Conservation (phyloP, 2,888 invertebrate species). For the Frankliniella fusca region DNA sequence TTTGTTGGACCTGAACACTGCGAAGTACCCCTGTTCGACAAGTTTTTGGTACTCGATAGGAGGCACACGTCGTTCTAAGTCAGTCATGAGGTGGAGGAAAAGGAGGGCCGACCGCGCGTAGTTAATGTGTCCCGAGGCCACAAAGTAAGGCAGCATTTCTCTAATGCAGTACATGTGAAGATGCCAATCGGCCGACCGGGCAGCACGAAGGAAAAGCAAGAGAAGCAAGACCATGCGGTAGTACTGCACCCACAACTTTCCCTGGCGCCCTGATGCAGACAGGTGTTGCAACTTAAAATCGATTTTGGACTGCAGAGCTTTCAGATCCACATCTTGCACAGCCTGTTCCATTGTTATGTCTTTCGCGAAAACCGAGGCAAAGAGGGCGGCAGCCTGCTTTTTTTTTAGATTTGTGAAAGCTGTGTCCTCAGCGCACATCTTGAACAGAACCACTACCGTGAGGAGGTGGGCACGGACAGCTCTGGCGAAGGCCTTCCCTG, state of each 20-base stretch:
- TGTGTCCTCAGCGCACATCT: conserved; percentile 32
- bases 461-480: conserved; percentile 40
- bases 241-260: conserved; percentile 3
- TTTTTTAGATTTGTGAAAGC: background rate
- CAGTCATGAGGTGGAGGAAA: conserved; percentile 36
- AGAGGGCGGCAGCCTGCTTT: background rate
- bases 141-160: conserved; percentile 35
- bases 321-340: background rate
- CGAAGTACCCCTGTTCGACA: background rate
- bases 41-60: background rate
- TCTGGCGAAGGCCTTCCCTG: conserved; percentile 41
- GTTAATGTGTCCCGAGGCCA: conserved; percentile 38
- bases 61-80: background rate
- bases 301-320: background rate
- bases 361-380: background rate
- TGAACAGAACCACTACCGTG: conserved; percentile 39
- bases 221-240: conserved; percentile 31
- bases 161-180: conserved; percentile 34
- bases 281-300: background rate
- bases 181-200: conserved; percentile 34
- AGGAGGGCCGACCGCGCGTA: conserved; percentile 37
- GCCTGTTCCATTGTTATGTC: background rate
- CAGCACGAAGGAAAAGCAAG: conserved; percentile 33
- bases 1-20: background rate
- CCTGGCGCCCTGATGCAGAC: background rate